Conservation (phyloP, 2,888 invertebrate species). For the Scrobipalpa atriplicella region DNA sequence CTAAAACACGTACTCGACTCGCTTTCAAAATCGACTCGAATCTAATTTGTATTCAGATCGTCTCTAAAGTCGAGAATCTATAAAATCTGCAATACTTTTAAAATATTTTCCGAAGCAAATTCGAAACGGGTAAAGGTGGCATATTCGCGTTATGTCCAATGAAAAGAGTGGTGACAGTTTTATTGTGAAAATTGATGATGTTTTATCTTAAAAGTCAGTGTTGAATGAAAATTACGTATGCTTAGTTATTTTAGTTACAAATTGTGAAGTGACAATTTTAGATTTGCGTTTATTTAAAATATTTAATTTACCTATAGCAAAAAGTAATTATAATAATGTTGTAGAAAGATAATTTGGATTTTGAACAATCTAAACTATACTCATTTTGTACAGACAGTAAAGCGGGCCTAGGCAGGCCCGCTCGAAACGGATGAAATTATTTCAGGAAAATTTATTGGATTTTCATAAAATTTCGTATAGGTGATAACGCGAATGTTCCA, state of each 20-base stretch:
- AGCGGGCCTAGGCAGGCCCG: too few species aligned
- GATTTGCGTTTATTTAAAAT: background rate
- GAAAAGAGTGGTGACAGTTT: background rate
- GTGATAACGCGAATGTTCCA: background rate
- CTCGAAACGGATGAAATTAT: too few species aligned
- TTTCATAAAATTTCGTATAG: too few species aligned
- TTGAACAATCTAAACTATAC: too few species aligned
- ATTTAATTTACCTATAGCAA: too few species aligned
- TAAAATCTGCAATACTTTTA: slow-evolving; percentile 30
- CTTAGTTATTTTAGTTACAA: too few species aligned
- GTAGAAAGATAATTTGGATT: too few species aligned
- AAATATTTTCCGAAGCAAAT: slow-evolving; percentile 28
- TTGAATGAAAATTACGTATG: too few species aligned
- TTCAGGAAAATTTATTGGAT: too few species aligned
- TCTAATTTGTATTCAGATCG: slow-evolving; percentile 7
- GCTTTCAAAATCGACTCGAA: slow-evolving; percentile 15
- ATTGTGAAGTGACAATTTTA: background rate
- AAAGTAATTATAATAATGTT: too few species aligned
- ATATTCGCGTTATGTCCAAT: background rate
- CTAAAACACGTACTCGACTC: slow-evolving; percentile 11
- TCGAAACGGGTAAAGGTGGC: slow-evolving; percentile 24
- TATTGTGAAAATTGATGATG: background rate
- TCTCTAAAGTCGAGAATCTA: slow-evolving; percentile 22
- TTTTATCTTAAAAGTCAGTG: background rate
- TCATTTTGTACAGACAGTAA: too few species aligned